These are phyloP conservation scores for Mormyrus proboscirostris DNA, from an alignment of 2,797 vertebrate species.

Conservation along the genomic window DNA sequence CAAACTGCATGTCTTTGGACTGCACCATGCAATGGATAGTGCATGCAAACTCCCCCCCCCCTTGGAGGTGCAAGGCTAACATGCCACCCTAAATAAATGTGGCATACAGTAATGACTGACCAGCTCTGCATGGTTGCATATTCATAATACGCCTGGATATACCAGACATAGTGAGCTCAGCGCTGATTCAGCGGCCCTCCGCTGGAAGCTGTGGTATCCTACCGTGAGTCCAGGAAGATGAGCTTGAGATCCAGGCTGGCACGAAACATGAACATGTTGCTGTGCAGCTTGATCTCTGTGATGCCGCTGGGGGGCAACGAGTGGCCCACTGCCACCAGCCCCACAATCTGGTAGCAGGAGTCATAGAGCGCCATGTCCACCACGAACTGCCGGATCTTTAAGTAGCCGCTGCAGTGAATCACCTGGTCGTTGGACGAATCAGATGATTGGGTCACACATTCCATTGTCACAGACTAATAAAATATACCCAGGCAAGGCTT, in stretches of 20 bases:
- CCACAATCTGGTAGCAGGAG: conserved; percentile 83
- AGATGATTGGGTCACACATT: neutral
- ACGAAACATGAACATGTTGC: conserved; percentile 97
- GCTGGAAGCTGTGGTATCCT: conserved; percentile 31
- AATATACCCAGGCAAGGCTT: neutral
- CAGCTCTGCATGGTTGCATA: neutral
- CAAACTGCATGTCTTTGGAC: neutral
- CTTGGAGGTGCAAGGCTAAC: neutral
- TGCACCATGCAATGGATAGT: neutral
- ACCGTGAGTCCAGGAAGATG: conserved; percentile 93
- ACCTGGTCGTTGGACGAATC: conserved; percentile 58
- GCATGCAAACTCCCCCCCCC: neutral
- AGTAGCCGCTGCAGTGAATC: conserved; percentile 92
- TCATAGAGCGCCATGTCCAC: conserved; percentile 80
- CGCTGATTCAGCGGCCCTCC: neutral
- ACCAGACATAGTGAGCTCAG: neutral
- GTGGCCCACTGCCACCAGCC: conserved; percentile 86
- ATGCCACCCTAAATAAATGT: neutral
- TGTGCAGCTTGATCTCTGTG: conserved; percentile 90
- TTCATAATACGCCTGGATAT: neutral
- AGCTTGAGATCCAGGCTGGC: conserved; percentile 91
- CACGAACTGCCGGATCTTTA: conserved; percentile 84
- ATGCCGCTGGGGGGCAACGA: conserved; percentile 87
- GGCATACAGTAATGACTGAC: neutral
- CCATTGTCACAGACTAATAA: neutral